Evolutionary conservation across 2,113 vertebrate genomes (phyloP).

Genomic region (Todiramphus saurophagus): DNA sequence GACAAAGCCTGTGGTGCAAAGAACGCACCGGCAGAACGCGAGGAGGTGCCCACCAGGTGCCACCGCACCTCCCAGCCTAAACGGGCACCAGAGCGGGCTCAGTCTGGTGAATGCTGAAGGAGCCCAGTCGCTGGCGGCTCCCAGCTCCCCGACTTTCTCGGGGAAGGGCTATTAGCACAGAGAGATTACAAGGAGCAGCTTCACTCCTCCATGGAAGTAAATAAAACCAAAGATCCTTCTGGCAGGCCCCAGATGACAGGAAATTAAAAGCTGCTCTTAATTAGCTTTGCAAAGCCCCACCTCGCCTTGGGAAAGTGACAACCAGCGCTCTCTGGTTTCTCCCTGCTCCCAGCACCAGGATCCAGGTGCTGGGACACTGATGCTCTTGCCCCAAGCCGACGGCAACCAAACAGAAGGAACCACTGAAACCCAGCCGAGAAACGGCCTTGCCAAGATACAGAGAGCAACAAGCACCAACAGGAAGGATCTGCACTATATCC

Average conservation of each 20-base stretch:
- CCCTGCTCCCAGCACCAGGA: not conserved
- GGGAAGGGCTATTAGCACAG: not conserved
- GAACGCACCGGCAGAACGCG: not conserved
- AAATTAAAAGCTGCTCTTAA: conserved; percentile 57
- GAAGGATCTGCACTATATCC: not conserved
- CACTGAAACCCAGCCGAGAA: not conserved
- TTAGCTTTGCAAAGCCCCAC: conserved; percentile 10
- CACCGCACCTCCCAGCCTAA: not conserved
- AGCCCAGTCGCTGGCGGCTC: not conserved
- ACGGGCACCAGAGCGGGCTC: not conserved
- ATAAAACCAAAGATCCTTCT: conserved; percentile 16
- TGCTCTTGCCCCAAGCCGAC: not conserved
- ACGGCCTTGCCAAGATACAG: not conserved
- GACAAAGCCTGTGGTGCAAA: not conserved
- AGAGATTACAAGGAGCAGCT: not conserved
- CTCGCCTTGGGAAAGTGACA: conserved; percentile 35
- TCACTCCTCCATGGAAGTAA: not conserved
- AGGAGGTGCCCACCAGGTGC: not conserved
- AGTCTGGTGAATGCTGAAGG: rapidly evolving
- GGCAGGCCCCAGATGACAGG: not conserved
- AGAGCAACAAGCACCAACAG: not conserved
- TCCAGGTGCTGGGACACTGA: not conserved
- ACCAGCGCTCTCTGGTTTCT: rapidly evolving
- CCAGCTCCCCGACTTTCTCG: not conserved
- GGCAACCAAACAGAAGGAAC: not conserved